phyloP scores from a whole-genome alignment of 2,888 invertebrate genomes.

The Epiblema foenella region DNA sequence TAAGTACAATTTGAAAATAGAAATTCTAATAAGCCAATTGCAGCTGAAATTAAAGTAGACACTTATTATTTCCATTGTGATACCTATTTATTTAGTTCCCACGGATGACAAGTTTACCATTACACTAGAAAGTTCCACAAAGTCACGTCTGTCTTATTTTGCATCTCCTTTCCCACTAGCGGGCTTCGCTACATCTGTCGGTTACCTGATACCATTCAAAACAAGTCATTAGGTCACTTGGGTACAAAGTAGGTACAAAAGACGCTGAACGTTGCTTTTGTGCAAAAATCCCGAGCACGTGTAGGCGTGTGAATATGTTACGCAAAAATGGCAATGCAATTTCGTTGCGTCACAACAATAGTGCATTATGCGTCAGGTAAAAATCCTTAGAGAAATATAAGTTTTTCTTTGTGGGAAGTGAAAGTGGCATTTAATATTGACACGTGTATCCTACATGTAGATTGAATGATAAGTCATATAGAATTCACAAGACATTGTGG shows the following conservation, averaged over 20 bases:
- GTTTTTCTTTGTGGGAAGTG: constrained; percentile 41
- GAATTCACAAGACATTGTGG: constrained; percentile 63
- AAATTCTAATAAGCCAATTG: not conserved
- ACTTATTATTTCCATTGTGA: constrained; percentile 65
- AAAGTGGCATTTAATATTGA: constrained; percentile 43
- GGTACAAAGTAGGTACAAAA: constrained; percentile 58
- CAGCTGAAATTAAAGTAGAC: constrained; percentile 47
- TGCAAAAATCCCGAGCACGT: constrained; percentile 67
- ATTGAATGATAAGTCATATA: constrained; percentile 49
- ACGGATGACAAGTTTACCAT: constrained; percentile 77
- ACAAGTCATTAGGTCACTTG: constrained; percentile 72
- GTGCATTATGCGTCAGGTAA: constrained; percentile 52
- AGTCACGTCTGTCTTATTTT: constrained; percentile 81
- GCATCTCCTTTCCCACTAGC: constrained; percentile 76
- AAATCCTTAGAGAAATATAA: constrained; percentile 49
- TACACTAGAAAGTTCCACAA: constrained; percentile 75
- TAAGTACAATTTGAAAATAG: not conserved
- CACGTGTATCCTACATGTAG: not conserved
- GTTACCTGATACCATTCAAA: constrained; percentile 75
- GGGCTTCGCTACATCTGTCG: constrained; percentile 74
- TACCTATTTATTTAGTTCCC: constrained; percentile 75
- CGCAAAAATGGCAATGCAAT: constrained; percentile 60
- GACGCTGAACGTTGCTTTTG: constrained; percentile 44
- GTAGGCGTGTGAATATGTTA: constrained; percentile 71
- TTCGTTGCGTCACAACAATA: constrained; percentile 61